These are phyloP conservation scores for Anolis sagrei DNA, from an alignment of 2,113 vertebrate species.

Conservation along the genomic window DNA sequence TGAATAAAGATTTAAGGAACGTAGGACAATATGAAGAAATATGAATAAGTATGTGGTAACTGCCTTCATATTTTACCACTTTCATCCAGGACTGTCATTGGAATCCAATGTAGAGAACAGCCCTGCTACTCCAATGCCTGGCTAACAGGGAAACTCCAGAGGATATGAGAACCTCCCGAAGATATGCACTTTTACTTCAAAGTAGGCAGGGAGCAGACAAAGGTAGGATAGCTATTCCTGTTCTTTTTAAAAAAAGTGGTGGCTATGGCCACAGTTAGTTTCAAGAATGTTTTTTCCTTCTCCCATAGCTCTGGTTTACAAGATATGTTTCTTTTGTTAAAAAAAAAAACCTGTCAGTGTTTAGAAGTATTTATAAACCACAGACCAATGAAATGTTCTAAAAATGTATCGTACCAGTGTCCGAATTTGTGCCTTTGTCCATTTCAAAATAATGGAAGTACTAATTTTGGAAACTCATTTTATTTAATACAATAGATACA, in stretches of 20 bases:
- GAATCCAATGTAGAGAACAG: not conserved
- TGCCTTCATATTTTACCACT: too few species aligned
- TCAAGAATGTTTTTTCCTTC: not conserved
- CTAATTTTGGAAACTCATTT: conserved; percentile 28
- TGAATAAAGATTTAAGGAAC: too few species aligned
- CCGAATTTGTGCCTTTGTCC: conserved; percentile 1
- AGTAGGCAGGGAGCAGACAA: not conserved
- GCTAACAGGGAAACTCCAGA: not conserved
- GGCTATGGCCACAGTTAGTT: not conserved
- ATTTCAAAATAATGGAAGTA: not conserved
- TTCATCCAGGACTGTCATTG: not conserved
- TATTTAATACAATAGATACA: not conserved
- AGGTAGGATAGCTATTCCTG: not conserved
- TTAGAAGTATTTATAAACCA: not conserved
- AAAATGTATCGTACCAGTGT: conserved; percentile 28
- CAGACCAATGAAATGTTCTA: not conserved
- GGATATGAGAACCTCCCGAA: not conserved
- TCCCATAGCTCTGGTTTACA: conserved; percentile 45
- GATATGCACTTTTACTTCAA: not conserved
- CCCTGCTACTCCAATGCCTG: not conserved
- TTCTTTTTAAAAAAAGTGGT: not conserved
- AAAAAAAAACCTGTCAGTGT: conserved; percentile 34
- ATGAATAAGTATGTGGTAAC: too few species aligned
- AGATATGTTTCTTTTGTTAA: conserved; percentile 37
- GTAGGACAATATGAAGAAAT: too few species aligned